Evolutionary conservation across 2,113 vertebrate genomes (phyloP).

Genomic region (Macquaria ambigua): DNA sequence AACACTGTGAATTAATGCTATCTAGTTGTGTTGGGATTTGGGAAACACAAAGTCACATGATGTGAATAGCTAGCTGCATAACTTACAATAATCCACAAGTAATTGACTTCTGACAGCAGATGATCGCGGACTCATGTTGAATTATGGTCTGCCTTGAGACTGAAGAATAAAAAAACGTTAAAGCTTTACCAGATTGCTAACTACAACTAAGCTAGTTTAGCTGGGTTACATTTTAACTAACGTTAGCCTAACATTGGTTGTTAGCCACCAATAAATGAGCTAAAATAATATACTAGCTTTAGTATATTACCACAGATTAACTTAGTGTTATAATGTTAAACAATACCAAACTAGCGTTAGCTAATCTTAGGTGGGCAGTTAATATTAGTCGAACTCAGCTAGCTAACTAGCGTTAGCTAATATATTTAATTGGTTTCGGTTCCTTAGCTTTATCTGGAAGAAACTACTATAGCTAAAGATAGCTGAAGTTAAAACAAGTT

Average conservation of each 20-base stretch:
- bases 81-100: constrained; percentile 3
- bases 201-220: background rate
- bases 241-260: background rate
- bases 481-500: background rate
- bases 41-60: background rate
- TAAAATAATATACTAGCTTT: background rate
- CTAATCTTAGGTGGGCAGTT: background rate
- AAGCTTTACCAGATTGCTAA: background rate
- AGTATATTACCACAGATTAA: background rate
- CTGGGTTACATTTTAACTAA: background rate
- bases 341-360: background rate
- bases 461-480: background rate
- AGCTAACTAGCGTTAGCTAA: no score
- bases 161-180: background rate
- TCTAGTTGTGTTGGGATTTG: no score
- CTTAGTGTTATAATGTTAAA: background rate
- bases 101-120: background rate
- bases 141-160: background rate
- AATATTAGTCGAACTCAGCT: background rate
- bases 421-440: no score
- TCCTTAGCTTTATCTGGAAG: background rate
- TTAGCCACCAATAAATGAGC: background rate
- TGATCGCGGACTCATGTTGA: constrained; percentile 7
- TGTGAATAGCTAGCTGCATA: background rate
- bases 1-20: background rate